Percentiles rank a stretch among this genome's conserved stretches.
Conservation (phyloP, 2,797 vertebrate genomes). For the Phylloscopus collybita region DNA sequence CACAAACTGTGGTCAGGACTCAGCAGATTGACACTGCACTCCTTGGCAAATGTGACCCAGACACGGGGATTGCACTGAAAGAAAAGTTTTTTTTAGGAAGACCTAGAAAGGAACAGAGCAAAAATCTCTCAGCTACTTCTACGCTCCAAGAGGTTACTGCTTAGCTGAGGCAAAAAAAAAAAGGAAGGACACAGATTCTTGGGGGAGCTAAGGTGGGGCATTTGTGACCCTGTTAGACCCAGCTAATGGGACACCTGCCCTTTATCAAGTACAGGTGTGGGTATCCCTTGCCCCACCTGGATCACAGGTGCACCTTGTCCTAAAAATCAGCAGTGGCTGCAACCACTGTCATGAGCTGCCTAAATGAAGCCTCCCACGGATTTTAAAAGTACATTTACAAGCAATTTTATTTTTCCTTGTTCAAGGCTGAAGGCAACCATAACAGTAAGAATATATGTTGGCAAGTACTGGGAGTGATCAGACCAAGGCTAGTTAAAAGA, state of each 20-base stretch:
- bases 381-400: background rate
- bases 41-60: background rate
- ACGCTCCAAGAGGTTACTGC: too few relatives aligned
- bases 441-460: background rate
- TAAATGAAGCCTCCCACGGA: background rate
- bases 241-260: background rate
- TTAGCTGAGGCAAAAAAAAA: background rate
- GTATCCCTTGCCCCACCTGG: background rate
- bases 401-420: background rate
- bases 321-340: background rate
- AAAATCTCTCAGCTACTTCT: background rate
- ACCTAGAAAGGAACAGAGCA: background rate
- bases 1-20: background rate
- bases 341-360: rapidly evolving
- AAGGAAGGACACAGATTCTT: background rate
- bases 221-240: background rate
- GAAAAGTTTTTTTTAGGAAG: background rate
- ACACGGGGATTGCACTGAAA: background rate
- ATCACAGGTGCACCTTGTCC: background rate
- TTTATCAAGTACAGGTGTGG: background rate
- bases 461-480: background rate
- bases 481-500: background rate
- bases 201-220: background rate
- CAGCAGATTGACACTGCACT: background rate
- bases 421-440: background rate